A percentile compares a stretch with the other conserved stretches of the same genome.
Evolutionary conservation across 2,113 vertebrate species (phyloP).

Genomic region (Chionodraco myersi): DNA sequence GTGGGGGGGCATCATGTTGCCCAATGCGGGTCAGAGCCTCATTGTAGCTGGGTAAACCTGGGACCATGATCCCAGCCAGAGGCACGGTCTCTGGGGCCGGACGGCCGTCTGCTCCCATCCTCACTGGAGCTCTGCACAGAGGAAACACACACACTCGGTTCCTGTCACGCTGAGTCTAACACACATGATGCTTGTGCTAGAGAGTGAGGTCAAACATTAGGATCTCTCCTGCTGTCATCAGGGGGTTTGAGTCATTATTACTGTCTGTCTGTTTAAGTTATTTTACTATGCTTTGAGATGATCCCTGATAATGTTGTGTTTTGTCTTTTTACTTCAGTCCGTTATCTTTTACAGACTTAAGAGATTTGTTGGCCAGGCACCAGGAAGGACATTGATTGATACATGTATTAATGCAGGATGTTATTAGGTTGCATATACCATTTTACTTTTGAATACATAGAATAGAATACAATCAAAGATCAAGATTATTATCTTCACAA

Average conservation of each 20-base stretch:
- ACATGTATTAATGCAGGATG: not conserved
- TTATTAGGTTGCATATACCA: not conserved
- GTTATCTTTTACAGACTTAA: not conserved
- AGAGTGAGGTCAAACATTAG: not conserved
- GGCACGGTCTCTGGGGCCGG: constrained; percentile 69
- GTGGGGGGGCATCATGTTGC: constrained; percentile 88
- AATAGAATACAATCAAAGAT: not conserved
- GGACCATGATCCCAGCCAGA: constrained; percentile 64
- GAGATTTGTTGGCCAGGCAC: not conserved
- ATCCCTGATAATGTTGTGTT: too few relatives aligned
- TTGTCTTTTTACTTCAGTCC: too few relatives aligned
- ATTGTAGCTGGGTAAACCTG: constrained; percentile 87
- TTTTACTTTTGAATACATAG: not conserved
- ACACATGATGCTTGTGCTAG: not conserved
- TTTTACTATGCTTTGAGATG: too few relatives aligned
- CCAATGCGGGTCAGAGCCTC: constrained; percentile 86
- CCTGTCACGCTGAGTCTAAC: not conserved
- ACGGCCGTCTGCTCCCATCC: constrained; percentile 64
- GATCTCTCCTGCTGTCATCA: not conserved
- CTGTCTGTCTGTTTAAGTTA: too few relatives aligned
- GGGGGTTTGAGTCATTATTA: not conserved
- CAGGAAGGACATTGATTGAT: not conserved
- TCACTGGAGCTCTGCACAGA: constrained; percentile 71
- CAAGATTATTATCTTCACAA: not conserved
- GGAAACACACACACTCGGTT: not conserved